A percentile compares a stretch with the other conserved stretches of the same genome.
phyloP scores from a whole-genome alignment of 2,888 invertebrate species.

The Keiferia lycopersicella region DNA sequence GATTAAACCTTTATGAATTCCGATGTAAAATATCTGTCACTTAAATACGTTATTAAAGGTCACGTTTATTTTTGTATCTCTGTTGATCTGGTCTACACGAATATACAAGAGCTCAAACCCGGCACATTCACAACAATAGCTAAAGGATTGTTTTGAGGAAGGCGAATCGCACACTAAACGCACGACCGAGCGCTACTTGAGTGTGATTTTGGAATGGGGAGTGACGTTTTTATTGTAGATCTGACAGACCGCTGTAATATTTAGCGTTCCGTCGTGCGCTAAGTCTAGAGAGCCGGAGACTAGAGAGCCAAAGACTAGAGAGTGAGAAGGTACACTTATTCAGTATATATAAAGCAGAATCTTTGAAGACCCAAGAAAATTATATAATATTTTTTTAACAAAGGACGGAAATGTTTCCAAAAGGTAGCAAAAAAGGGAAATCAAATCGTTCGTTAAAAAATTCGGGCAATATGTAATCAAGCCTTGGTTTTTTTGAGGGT shows the following conservation, averaged over 20 bases:
- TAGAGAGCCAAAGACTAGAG: background rate
- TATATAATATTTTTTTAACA: too few species aligned
- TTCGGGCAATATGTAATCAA: too few species aligned
- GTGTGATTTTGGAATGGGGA: too few species aligned
- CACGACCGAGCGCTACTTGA: too few species aligned
- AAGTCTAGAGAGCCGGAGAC: background rate
- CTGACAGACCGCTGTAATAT: too few species aligned
- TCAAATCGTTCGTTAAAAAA: background rate
- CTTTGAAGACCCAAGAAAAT: too few species aligned
- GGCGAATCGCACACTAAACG: too few species aligned
- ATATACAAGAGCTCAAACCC: background rate
- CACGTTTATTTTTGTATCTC: background rate
- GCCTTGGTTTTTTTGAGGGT: too few species aligned
- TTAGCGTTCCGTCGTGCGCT: too few species aligned
- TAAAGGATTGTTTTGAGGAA: background rate
- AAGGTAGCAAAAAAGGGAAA: background rate
- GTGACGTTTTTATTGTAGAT: too few species aligned
- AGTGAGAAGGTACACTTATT: background rate
- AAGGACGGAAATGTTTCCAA: background rate
- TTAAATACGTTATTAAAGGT: background rate
- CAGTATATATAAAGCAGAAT: too few species aligned
- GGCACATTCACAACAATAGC: constrained; percentile 1
- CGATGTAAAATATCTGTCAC: background rate
- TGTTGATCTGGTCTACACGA: background rate
- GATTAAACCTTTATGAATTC: background rate